Conservation (phyloP, 2,888 invertebrate species). For the Trissolcus japonicus region DNA sequence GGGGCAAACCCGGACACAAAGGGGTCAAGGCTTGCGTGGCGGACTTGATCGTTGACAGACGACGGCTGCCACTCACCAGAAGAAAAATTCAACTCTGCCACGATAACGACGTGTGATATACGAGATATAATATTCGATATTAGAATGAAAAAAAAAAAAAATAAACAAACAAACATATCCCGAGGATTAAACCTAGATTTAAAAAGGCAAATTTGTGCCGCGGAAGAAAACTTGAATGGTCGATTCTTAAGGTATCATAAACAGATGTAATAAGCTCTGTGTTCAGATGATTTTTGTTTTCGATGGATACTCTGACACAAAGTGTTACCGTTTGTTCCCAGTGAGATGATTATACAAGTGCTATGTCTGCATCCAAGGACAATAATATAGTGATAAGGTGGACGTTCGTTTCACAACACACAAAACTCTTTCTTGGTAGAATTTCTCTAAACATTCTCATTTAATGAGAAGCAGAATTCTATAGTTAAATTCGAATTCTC, state of each 20-base stretch:
- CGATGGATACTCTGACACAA: too few relatives aligned
- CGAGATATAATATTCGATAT: not conserved
- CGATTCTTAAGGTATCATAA: not conserved
- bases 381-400: conserved; percentile 76
- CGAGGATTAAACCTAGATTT: not conserved
- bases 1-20: conserved; percentile 72
- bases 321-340: conserved; percentile 34
- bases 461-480: too few relatives aligned
- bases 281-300: conserved; percentile 8
- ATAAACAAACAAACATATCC: conserved; percentile 13
- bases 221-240: conserved; percentile 16
- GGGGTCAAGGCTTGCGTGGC: conserved; percentile 72
- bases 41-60: conserved; percentile 73
- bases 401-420: conserved; percentile 20
- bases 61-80: conserved; percentile 69
- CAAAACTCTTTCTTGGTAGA: conserved; percentile 27
- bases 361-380: conserved; percentile 75
- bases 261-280: too few relatives aligned
- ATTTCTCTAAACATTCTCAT: not conserved
- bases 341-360: conserved; percentile 66
- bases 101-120: conserved; percentile 75
- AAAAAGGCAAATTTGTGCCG: not conserved
- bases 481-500: too few relatives aligned
- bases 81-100: conserved; percentile 74
- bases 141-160: conserved; percentile 14